Evolutionary conservation across 2,113 vertebrate species (phyloP).

Genomic region (Emydocephalus ijimae): DNA sequence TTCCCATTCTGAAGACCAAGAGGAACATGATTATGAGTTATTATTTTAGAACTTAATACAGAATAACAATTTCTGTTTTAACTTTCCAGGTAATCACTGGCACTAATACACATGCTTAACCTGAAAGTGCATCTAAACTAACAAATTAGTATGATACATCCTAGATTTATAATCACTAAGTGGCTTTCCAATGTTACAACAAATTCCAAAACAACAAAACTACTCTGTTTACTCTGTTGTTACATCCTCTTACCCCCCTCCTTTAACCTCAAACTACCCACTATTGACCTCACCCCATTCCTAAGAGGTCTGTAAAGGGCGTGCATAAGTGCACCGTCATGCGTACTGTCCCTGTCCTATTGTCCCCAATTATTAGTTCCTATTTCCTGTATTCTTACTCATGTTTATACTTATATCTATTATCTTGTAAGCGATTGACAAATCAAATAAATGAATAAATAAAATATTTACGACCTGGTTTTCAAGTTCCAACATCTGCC

Average conservation of each 20-base stretch:
- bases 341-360: no score
- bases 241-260: no score
- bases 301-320: no score
- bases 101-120: not conserved
- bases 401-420: no score
- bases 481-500: not conserved
- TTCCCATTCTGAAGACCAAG: constrained; percentile 76
- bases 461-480: not conserved
- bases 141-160: not conserved
- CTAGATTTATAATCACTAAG: not conserved
- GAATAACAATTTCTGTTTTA: not conserved
- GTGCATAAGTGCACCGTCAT: no score
- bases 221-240: no score
- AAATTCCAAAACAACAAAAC: not conserved
- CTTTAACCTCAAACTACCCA: no score
- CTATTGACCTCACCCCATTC: no score
- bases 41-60: not conserved
- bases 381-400: no score
- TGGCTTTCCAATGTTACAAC: not conserved
- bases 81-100: not conserved
- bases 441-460: no score
- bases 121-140: not conserved
- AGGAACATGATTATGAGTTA: not conserved
- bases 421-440: no score
- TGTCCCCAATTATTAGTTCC: no score